These are phyloP conservation scores for Panulirus ornatus DNA, from an alignment of 1,140 invertebrate genomes.

Conservation along the genomic window DNA sequence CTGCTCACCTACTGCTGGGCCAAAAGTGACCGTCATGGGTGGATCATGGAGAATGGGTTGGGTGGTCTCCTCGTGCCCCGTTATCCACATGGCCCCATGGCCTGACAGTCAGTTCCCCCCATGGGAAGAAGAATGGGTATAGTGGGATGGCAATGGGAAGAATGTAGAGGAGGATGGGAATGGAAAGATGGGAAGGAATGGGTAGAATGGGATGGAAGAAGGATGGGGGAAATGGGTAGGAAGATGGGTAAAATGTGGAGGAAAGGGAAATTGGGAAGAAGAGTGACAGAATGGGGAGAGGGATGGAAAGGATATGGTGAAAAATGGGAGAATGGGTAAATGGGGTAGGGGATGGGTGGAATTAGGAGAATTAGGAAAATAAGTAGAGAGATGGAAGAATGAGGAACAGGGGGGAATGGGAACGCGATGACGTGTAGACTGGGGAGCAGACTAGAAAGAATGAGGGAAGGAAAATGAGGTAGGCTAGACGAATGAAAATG, in stretches of 20 bases:
- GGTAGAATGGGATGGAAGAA: conserved; percentile 1
- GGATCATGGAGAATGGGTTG: too few relatives aligned
- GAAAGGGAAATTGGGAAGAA: too few relatives aligned
- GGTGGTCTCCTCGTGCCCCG: conserved; percentile 5
- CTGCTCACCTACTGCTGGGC: too few relatives aligned
- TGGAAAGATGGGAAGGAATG: not conserved
- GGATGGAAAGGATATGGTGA: not conserved
- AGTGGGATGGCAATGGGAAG: not conserved
- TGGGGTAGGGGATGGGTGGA: not conserved
- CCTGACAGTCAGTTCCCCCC: too few relatives aligned
- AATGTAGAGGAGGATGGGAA: not conserved
- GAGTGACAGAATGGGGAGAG: too few relatives aligned
- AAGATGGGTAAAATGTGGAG: too few relatives aligned
- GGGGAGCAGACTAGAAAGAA: too few relatives aligned
- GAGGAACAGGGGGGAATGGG: not conserved
- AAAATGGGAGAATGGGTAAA: not conserved
- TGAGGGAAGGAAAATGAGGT: too few relatives aligned
- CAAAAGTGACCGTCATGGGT: too few relatives aligned
- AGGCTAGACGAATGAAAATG: too few relatives aligned
- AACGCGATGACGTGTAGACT: too few relatives aligned
- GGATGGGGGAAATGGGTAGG: not conserved
- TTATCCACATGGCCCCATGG: too few relatives aligned
- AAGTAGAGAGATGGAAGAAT: not conserved
- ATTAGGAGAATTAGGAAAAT: not conserved
- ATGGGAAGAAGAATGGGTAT: not conserved